Evolutionary conservation across 2,113 vertebrate genomes (phyloP).

Genomic region (Caretta caretta): DNA sequence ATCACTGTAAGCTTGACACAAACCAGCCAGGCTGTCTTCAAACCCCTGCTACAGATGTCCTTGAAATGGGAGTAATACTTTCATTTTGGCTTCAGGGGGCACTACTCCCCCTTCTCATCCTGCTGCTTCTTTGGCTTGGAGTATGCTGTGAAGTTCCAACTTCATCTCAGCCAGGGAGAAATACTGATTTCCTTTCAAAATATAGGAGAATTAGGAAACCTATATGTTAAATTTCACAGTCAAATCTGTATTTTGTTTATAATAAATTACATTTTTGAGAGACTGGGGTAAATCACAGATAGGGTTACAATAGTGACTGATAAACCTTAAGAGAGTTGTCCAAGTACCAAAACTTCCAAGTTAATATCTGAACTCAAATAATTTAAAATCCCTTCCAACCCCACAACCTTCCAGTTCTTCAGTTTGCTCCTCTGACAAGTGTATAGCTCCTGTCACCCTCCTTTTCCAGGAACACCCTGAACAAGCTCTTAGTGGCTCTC

Average conservation of each 20-base stretch:
- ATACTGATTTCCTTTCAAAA: slow-evolving; percentile 6
- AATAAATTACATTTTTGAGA: neutral
- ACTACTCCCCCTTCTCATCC: neutral
- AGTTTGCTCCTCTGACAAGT: neutral
- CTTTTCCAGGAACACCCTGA: neutral
- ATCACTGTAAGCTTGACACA: neutral
- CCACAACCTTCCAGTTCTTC: neutral
- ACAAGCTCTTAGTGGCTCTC: neutral
- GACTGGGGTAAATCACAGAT: neutral
- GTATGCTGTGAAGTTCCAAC: fast-evolving
- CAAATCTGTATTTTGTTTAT: neutral
- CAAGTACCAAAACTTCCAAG: neutral
- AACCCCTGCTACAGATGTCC: neutral
- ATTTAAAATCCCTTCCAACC: neutral
- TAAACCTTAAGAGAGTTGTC: neutral
- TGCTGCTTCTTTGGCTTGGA: neutral
- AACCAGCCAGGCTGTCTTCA: neutral
- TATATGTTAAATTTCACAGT: neutral
- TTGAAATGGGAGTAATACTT: neutral
- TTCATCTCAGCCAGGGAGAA: neutral
- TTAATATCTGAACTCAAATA: neutral
- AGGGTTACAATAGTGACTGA: neutral
- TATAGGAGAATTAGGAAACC: neutral
- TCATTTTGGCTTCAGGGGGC: neutral
- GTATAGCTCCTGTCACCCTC: neutral